Percentiles rank a stretch among this genome's conserved stretches.
These are phyloP conservation scores for Scaptomyza montana DNA, from an alignment of 1,140 invertebrate genomes.

Conservation along the genomic window DNA sequence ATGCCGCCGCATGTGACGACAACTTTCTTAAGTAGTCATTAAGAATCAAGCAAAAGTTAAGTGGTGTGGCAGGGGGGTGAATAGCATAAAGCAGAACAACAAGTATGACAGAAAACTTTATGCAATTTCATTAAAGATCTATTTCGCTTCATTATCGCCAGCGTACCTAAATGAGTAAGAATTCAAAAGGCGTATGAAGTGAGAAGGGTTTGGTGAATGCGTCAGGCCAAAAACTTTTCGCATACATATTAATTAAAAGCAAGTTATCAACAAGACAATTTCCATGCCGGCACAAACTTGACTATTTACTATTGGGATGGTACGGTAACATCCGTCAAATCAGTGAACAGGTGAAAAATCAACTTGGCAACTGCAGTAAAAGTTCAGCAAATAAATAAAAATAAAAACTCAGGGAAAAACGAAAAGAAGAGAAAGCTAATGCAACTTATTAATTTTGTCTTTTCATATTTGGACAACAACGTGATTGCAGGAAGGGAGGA, in stretches of 20 bases:
- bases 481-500: background rate
- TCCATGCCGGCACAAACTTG: constrained; percentile 4
- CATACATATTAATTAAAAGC: constrained; percentile 63
- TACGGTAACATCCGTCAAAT: constrained; percentile 42
- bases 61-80: background rate
- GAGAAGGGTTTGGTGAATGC: background rate
- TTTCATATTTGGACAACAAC: constrained; percentile 34
- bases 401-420: background rate
- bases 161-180: background rate
- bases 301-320: constrained; percentile 10
- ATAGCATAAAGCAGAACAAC: constrained; percentile 1
- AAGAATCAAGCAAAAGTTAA: constrained; percentile 62
- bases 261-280: constrained; percentile 48
- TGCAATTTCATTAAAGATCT: constrained; percentile 66
- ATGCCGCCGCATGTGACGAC: constrained; percentile 10
- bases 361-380: constrained; percentile 25
- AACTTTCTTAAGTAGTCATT: constrained; percentile 59
- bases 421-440: constrained; percentile 6
- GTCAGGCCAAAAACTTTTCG: constrained; percentile 47
- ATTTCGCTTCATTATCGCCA: constrained; percentile 47
- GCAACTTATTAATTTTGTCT: constrained; percentile 56
- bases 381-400: constrained; percentile 6
- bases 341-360: constrained; percentile 41
- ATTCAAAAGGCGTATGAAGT: too few species aligned
- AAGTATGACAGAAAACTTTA: constrained; percentile 46